These are phyloP conservation scores for Lepeophtheirus salmonis DNA, from an alignment of 1,140 invertebrate genomes.

Conservation along the genomic window DNA sequence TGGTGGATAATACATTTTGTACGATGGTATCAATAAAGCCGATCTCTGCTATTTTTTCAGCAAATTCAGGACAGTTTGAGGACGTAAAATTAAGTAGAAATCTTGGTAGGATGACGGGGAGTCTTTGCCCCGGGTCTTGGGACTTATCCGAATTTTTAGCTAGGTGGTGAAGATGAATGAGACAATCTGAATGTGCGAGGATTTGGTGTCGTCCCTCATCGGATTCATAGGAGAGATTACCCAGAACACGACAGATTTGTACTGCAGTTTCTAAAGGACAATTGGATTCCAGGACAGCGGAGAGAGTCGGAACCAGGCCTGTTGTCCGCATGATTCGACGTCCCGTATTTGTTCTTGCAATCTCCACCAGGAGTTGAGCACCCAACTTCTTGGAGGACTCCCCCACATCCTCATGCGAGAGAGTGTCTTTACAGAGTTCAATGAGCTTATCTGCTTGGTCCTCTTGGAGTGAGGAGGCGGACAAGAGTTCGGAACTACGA, in stretches of 20 bases:
- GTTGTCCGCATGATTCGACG: neutral
- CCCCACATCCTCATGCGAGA: neutral
- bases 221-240: conserved; percentile 8
- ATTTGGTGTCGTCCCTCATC: conserved; percentile 10
- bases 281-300: neutral
- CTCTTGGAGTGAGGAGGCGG: neutral
- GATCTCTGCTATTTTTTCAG: neutral
- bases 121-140: conserved; percentile 2
- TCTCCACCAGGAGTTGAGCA: neutral
- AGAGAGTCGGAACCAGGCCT: neutral
- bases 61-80: neutral
- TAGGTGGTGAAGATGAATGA: neutral
- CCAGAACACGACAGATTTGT: conserved; percentile 7
- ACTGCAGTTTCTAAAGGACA: neutral
- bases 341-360: neutral
- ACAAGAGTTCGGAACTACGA: neutral
- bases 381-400: neutral
- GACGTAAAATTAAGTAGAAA: conserved; percentile 8
- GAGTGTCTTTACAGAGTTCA: neutral
- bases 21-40: neutral
- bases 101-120: conserved; percentile 13
- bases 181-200: neutral
- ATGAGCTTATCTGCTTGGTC: neutral
- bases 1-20: conserved; percentile 4
- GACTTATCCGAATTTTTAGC: neutral